A percentile compares a stretch with the other conserved stretches of the same genome.
Conservation (phyloP, 2,113 vertebrate genomes). For the Capreolus pygargus region DNA sequence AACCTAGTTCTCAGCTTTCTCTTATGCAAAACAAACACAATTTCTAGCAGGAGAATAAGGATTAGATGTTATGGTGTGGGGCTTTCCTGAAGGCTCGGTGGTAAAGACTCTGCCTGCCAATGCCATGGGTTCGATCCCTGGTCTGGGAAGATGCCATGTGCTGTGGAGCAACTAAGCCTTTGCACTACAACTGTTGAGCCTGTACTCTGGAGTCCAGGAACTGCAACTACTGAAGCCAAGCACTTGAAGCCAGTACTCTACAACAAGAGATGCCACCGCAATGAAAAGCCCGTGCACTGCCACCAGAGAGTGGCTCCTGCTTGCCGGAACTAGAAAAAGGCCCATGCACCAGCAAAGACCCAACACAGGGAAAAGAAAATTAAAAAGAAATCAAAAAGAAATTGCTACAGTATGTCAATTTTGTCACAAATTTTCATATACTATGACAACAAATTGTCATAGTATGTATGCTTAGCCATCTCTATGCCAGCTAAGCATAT, state of each 20-base stretch:
- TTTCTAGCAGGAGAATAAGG: neutral
- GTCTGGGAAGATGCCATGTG: neutral
- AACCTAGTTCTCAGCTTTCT: neutral
- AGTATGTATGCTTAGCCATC: neutral
- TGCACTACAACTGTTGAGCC: neutral
- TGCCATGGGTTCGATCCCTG: neutral
- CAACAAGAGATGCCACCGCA: neutral
- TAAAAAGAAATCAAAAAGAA: neutral
- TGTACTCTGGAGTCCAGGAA: neutral
- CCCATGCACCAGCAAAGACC: neutral
- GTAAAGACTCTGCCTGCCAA: neutral
- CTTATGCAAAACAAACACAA: neutral
- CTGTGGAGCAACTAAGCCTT: neutral
- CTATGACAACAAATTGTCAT: neutral
- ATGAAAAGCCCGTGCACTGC: neutral
- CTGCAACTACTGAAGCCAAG: neutral
- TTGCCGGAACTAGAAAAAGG: neutral
- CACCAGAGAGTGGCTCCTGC: neutral
- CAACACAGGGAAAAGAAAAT: neutral
- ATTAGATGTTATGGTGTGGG: neutral
- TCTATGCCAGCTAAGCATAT: neutral
- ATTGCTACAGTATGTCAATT: neutral
- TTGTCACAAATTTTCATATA: neutral
- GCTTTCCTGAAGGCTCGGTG: neutral
- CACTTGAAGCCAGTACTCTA: neutral